phyloP scores from a whole-genome alignment of 2,113 vertebrate genomes.

The Rhynchopsitta pachyrhyncha region DNA sequence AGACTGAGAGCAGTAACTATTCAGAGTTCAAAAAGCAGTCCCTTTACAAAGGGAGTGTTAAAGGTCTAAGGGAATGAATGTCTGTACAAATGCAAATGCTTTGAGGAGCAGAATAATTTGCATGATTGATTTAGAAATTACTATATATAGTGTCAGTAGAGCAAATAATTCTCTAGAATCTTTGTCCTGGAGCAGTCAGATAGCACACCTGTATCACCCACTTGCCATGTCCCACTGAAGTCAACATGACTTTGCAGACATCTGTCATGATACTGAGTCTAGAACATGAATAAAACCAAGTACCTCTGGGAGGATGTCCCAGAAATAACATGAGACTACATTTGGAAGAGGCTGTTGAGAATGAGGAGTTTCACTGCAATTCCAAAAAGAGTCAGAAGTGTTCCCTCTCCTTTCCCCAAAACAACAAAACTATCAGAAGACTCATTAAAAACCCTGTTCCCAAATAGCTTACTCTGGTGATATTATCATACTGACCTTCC shows the following conservation, averaged over 20 bases:
- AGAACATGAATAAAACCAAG: background rate
- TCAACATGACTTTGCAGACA: background rate
- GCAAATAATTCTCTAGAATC: background rate
- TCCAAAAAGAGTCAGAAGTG: background rate
- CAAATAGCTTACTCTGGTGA: background rate
- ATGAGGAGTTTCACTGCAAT: background rate
- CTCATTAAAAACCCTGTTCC: background rate
- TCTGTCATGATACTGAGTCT: background rate
- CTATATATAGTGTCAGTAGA: background rate
- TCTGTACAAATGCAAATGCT: background rate
- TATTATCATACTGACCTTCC: background rate
- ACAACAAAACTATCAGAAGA: background rate
- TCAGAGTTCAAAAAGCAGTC: background rate
- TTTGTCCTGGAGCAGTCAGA: background rate
- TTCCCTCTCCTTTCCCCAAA: background rate
- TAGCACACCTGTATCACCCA: fast-evolving
- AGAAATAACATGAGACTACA: background rate
- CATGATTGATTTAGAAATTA: background rate
- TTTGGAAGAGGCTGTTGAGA: background rate
- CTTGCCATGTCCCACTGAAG: background rate
- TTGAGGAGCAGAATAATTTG: background rate
- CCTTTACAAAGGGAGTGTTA: background rate
- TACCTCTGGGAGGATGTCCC: background rate
- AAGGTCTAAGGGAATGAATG: background rate
- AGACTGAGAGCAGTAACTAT: background rate